Conservation (phyloP, 2,797 vertebrate species). For the Rhadinocentrus ornatus region DNA sequence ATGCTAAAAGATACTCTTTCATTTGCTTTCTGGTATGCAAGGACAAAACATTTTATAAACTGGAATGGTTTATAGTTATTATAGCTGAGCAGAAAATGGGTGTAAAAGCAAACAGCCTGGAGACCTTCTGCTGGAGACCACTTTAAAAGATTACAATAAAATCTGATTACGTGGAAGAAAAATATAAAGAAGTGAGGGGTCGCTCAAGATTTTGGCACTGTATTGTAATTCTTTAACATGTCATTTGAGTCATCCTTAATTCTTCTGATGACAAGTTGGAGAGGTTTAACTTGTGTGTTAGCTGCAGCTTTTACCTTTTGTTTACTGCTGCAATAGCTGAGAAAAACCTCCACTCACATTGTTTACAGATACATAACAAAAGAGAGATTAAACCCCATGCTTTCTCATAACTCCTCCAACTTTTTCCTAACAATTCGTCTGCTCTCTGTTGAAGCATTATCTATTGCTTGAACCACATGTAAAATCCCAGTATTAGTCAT, state of each 20-base stretch:
- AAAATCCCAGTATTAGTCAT: conserved; percentile 33
- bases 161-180: background rate
- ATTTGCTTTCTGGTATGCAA: background rate
- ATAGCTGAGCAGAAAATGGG: background rate
- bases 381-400: background rate
- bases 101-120: too few species aligned
- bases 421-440: conserved; percentile 1
- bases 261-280: background rate
- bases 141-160: background rate
- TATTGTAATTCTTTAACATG: background rate
- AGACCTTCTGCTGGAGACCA: background rate
- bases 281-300: background rate
- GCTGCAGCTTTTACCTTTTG: conserved; percentile 4
- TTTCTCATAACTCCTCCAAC: conserved; percentile 3
- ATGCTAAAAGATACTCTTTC: background rate
- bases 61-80: background rate
- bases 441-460: conserved; percentile 7
- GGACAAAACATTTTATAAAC: background rate
- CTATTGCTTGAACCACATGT: conserved; percentile 11
- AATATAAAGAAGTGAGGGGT: background rate
- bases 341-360: background rate
- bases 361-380: background rate
- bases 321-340: background rate
- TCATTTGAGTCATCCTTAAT: background rate
- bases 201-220: background rate